Base-by-base conservation (phyloP, 2,113 vertebrate species). In the Leptocoma aspasia region DNA sequence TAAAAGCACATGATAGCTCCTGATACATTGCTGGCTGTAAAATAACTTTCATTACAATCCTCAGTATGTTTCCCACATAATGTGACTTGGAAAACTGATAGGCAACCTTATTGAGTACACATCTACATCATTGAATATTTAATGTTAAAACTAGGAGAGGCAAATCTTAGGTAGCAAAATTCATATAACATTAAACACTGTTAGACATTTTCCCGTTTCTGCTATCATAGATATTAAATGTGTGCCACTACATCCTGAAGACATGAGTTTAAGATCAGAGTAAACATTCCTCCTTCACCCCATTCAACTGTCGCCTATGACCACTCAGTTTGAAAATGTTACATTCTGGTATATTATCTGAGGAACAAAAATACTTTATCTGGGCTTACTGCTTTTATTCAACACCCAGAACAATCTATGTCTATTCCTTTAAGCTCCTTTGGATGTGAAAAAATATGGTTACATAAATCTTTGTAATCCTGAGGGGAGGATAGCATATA, bases 381-480 rank as follows among this genome's bases (percentile, higher is more conserved):
- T 86, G 52, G 93, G 68, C 65, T 96, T 94, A 68, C 72, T 82
- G 68, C 85, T 96, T 96, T 69, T 95, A 96, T 97, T 96, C 92
- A 96, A 97, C 96, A 95, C 89, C 92, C 91, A 95, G 65, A 92
- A 96, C 82, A 97, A 96, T 96, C 93, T 94, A 77, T 54, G 89
- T 82, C 91, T 83, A 71, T 90, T 96, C 94, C 91, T 96, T 92
- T 96, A 97, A 97, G 92, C 96, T 94, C 66, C 95, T 96, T 95
- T 94, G 52, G 85, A 97, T 94, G 94, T 77, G 77, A 96, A 95
- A 95, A 97, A 94, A 96, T 90, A 94, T 96, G 94, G 93, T 96
- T 97, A 97, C 93, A 96, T 97, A 97, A 91, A 96, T 94, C 91
- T 96, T 83, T 77, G 92, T 84, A 95, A 89, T 93, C 90, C 92